Conservation (phyloP, 2,797 vertebrate genomes). For the Nannoperca obscura region DNA sequence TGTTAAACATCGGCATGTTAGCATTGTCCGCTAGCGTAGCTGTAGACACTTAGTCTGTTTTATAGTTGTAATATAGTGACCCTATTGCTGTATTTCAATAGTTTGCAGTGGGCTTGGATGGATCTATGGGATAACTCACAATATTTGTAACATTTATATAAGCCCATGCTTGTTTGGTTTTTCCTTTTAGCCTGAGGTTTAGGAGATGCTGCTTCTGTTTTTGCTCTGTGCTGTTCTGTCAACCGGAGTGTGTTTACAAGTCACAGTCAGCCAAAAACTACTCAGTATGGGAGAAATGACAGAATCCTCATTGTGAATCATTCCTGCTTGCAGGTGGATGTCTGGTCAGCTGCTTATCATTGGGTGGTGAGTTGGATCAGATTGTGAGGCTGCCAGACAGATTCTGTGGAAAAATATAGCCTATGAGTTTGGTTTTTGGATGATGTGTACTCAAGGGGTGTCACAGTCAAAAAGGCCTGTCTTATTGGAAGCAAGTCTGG, state of each 20-base stretch:
- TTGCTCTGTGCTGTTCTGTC: constrained; percentile 12
- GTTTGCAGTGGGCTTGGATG: not conserved
- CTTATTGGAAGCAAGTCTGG: too few relatives aligned
- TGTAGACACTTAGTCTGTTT: not conserved
- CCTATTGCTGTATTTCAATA: not conserved
- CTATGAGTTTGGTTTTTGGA: not conserved
- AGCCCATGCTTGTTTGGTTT: not conserved
- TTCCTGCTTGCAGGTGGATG: constrained; percentile 32
- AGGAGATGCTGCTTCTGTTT: constrained; percentile 11
- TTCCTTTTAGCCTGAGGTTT: constrained; percentile 1
- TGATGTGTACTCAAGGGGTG: too few relatives aligned
- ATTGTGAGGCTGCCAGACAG: constrained; percentile 14
- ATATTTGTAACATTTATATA: not conserved
- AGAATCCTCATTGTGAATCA: constrained; percentile 41
- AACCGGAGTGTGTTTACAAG: constrained; percentile 19
- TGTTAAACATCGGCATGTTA: not conserved
- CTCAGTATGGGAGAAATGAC: constrained; percentile 33
- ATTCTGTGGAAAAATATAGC: constrained; percentile 17
- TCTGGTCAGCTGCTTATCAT: constrained; percentile 34
- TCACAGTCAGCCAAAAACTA: constrained; percentile 13
- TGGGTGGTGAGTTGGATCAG: constrained; percentile 22
- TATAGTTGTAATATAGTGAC: not conserved
- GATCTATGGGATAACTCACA: not conserved
- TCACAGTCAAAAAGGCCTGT: too few relatives aligned
- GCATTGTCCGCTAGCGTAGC: not conserved